phyloP scores from a whole-genome alignment of 1,140 invertebrate species.

The Orchesella cincta region DNA sequence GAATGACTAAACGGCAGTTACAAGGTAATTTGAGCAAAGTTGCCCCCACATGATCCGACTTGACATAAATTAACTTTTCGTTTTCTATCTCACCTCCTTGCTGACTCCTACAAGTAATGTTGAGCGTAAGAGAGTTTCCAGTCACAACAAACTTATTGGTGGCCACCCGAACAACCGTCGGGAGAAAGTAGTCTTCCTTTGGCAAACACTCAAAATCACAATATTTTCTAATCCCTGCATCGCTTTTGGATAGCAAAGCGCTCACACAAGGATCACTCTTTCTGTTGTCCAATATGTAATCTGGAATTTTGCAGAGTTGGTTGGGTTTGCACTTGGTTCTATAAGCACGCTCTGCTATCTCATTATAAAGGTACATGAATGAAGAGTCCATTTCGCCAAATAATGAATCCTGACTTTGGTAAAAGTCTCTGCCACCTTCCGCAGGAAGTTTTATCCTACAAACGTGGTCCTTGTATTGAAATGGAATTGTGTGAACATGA shows the following conservation, averaged over 20 bases:
- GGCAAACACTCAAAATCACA: slow-evolving; percentile 38
- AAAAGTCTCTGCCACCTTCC: neutral
- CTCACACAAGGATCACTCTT: slow-evolving; percentile 38
- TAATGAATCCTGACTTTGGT: too few relatives aligned
- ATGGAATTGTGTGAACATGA: slow-evolving; percentile 29
- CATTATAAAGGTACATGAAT: slow-evolving; percentile 36
- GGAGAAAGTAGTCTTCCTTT: neutral
- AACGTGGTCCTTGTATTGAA: slow-evolving; percentile 32
- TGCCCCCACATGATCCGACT: neutral
- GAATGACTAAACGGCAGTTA: neutral
- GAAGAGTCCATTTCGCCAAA: neutral
- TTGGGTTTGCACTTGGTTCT: slow-evolving; percentile 31
- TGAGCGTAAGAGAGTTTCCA: neutral
- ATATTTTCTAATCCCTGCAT: slow-evolving; percentile 11
- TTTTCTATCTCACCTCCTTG: neutral
- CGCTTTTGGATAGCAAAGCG: slow-evolving; percentile 18
- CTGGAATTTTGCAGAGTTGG: slow-evolving; percentile 37
- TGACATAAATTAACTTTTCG: neutral
- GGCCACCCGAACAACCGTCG: slow-evolving; percentile 14
- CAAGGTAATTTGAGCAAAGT: neutral
- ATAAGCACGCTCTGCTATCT: slow-evolving; percentile 20
- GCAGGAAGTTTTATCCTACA: slow-evolving; percentile 20
- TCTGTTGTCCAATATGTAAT: neutral
- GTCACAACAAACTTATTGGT: slow-evolving; percentile 37
- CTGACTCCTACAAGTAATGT: neutral